Evolutionary conservation across 2,113 vertebrate genomes (phyloP).

Genomic region (Seriola dumerili): DNA sequence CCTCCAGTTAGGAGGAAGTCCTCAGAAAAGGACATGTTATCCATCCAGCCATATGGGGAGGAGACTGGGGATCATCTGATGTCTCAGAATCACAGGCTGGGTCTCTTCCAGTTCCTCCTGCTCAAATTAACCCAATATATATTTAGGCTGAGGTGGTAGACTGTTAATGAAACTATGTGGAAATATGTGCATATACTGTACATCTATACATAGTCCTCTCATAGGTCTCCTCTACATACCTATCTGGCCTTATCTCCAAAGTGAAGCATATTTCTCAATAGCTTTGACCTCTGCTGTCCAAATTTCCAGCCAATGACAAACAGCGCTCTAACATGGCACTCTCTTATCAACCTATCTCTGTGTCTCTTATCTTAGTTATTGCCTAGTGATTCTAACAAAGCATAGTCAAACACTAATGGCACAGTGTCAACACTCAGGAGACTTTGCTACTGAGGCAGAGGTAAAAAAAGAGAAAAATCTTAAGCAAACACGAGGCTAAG

Average conservation of each 20-base stretch:
- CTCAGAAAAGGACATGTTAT: not conserved
- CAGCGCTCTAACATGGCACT: not conserved
- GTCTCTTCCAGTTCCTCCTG: not conserved
- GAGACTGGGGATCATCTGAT: not conserved
- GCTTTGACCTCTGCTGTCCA: conserved; percentile 65
- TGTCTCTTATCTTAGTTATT: conserved; percentile 52
- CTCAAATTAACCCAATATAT: not conserved
- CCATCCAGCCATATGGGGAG: conserved; percentile 5
- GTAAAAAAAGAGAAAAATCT: not conserved
- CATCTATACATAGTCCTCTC: conserved; percentile 26
- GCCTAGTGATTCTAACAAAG: conserved; percentile 67
- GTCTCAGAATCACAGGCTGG: conserved; percentile 1
- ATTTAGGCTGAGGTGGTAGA: not conserved
- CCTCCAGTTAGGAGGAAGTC: not conserved
- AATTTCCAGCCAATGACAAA: conserved; percentile 49
- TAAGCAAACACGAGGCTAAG: conserved; percentile 25
- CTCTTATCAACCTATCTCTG: conserved; percentile 43
- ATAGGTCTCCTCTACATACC: conserved; percentile 24
- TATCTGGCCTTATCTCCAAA: conserved; percentile 57
- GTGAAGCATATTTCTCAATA: conserved; percentile 55
- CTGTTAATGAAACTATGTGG: not conserved
- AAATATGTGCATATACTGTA: conserved; percentile 13
- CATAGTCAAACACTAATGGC: conserved; percentile 48
- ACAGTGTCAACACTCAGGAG: conserved; percentile 1
- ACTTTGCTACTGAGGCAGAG: conserved; percentile 11